These are phyloP conservation scores for Sebastolobus alascanus DNA, from an alignment of 2,797 vertebrate genomes.

Conservation along the genomic window DNA sequence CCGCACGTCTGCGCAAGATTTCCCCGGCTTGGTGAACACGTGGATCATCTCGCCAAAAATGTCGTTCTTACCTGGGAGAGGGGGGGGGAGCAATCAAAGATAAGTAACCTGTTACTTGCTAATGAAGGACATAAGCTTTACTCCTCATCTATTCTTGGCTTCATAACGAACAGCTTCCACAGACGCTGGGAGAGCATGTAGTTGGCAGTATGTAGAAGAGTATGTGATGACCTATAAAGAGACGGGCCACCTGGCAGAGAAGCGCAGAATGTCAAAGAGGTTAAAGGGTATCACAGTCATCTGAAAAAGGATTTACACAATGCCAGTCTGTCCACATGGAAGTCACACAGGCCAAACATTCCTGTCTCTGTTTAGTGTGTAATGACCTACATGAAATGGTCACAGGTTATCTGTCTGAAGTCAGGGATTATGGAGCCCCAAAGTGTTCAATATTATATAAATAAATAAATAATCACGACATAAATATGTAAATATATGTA, in stretches of 20 bases:
- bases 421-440: no score
- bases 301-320: slow-evolving; percentile 41
- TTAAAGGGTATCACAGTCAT: slow-evolving; percentile 27
- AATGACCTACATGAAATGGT: slow-evolving; percentile 15
- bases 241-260: slow-evolving; percentile 30
- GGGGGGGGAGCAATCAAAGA: slow-evolving; percentile 1
- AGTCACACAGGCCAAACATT: slow-evolving; percentile 28
- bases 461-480: no score
- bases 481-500: neutral
- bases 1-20: slow-evolving; percentile 96
- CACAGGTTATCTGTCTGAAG: no score
- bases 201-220: neutral
- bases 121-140: neutral
- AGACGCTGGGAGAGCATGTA: neutral
- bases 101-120: neutral
- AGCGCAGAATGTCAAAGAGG: slow-evolving; percentile 30
- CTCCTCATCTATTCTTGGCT: neutral
- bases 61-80: slow-evolving; percentile 93
- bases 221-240: slow-evolving; percentile 38
- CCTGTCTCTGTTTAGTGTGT: slow-evolving; percentile 10
- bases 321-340: slow-evolving; percentile 11
- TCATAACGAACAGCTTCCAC: neutral
- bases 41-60: slow-evolving; percentile 99
- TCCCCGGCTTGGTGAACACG: slow-evolving; percentile 94
- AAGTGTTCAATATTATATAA: no score